These are phyloP conservation scores for Acipenser ruthenus DNA, from an alignment of 2,797 vertebrate genomes.

Conservation along the genomic window DNA sequence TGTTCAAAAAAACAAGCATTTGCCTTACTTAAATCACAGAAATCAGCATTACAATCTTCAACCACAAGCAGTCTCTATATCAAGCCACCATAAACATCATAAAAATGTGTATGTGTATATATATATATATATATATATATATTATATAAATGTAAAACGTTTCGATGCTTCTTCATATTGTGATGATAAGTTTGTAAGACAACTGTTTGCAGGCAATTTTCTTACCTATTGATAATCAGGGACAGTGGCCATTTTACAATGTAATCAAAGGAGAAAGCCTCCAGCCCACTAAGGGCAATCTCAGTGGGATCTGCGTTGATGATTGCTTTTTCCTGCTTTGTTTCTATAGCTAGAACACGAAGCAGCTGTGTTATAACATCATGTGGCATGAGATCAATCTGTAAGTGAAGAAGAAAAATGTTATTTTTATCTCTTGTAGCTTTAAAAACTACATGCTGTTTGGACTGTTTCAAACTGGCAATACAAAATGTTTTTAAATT, in stretches of 20 bases:
- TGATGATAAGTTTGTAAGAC: too few species aligned
- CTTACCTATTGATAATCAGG: slow-evolving; percentile 91
- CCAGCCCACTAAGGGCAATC: slow-evolving; percentile 78
- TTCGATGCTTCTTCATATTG: too few species aligned
- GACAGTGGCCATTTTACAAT: slow-evolving; percentile 97
- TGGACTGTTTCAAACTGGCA: too few species aligned
- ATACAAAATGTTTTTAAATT: too few species aligned
- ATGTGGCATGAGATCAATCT: slow-evolving; percentile 96
- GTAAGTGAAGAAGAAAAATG: slow-evolving; percentile 14
- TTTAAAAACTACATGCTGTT: neutral
- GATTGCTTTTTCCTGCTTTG: slow-evolving; percentile 88
- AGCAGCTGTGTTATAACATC: slow-evolving; percentile 95
- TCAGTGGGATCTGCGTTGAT: slow-evolving; percentile 80
- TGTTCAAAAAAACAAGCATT: slow-evolving; percentile 11
- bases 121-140: too few species aligned
- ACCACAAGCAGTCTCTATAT: too few species aligned
- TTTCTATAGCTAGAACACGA: slow-evolving; percentile 92
- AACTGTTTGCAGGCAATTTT: too few species aligned
- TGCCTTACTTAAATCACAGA: too few species aligned
- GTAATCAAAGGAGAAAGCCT: slow-evolving; percentile 97
- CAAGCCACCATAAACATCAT: too few species aligned
- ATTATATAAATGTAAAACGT: too few species aligned
- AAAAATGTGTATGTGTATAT: too few species aligned
- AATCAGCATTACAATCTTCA: too few species aligned
- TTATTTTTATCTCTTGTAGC: neutral